Evolutionary conservation across 2,797 vertebrate species (phyloP).

Genomic region (Synaphobranchus kaupii): DNA sequence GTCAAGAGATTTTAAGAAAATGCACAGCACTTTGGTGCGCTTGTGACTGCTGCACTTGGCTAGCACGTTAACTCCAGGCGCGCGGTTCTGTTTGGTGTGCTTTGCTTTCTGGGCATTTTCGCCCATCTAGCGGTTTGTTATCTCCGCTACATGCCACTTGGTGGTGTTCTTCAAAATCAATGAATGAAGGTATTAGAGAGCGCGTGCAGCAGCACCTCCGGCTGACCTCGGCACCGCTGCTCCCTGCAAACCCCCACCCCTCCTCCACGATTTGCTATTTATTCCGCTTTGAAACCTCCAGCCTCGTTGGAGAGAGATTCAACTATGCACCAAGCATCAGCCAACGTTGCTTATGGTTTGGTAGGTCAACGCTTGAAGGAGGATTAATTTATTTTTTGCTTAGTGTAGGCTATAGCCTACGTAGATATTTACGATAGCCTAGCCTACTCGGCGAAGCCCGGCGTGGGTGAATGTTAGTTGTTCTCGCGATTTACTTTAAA

Average conservation of each 20-base stretch:
- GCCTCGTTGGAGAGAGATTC: conserved; percentile 59
- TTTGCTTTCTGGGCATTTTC: conserved; percentile 55
- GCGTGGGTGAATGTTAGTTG: not conserved
- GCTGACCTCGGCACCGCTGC: conserved; percentile 67
- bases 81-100: not conserved
- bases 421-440: not conserved
- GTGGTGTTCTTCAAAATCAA: conserved; percentile 85
- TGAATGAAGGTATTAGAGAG: conserved; percentile 74
- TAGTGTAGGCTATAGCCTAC: not conserved
- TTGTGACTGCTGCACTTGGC: not conserved
- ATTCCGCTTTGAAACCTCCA: conserved; percentile 56
- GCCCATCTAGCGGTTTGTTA: conserved; percentile 76
- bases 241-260: conserved; percentile 34
- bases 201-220: conserved; percentile 70
- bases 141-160: conserved; percentile 89
- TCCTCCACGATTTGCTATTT: conserved; percentile 42
- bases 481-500: not conserved
- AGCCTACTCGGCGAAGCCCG: not conserved
- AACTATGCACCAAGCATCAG: conserved; percentile 51
- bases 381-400: not conserved
- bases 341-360: conserved; percentile 40
- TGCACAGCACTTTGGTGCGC: not conserved
- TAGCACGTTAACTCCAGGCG: not conserved
- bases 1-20: not conserved
- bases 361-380: conserved; percentile 6